A percentile compares a stretch with the other conserved stretches of the same genome.
Evolutionary conservation across 2,888 invertebrate species (phyloP).

Genomic region (Andrena marginata): DNA sequence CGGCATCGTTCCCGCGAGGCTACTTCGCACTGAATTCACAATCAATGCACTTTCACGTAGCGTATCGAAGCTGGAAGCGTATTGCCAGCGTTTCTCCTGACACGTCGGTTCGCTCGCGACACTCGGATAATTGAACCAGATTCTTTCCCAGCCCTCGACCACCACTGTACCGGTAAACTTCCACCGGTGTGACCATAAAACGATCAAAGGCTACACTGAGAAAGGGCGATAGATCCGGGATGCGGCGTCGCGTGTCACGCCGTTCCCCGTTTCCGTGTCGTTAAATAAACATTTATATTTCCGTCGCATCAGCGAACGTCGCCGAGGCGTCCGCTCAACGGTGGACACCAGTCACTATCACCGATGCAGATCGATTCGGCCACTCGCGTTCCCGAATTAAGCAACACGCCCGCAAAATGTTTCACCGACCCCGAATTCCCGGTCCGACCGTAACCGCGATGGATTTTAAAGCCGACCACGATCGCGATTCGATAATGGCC

Average conservation of each 20-base stretch:
- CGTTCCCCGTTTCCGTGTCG: too few species aligned
- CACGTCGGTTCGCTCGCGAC: neutral
- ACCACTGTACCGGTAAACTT: neutral
- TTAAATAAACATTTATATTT: too few species aligned
- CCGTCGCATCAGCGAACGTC: neutral
- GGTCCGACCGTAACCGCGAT: neutral
- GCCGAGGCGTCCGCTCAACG: neutral
- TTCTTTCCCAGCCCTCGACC: neutral
- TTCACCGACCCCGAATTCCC: neutral
- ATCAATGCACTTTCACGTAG: conserved; percentile 60
- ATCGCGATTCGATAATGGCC: conserved; percentile 33
- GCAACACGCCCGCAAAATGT: neutral
- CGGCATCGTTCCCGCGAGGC: conserved; percentile 58
- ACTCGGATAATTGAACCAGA: conserved; percentile 29
- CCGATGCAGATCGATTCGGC: neutral
- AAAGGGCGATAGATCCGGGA: too few species aligned
- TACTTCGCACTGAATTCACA: conserved; percentile 64
- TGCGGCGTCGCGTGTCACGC: too few species aligned
- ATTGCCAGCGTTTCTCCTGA: conserved; percentile 25
- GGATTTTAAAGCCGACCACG: conserved; percentile 4
- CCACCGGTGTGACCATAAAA: neutral
- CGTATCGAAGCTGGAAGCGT: conserved; percentile 33
- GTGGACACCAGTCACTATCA: neutral
- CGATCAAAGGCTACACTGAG: too few species aligned
- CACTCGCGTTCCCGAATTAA: conserved; percentile 5